phyloP scores from a whole-genome alignment of 2,888 invertebrate genomes.

The Ectemnius lituratus region DNA sequence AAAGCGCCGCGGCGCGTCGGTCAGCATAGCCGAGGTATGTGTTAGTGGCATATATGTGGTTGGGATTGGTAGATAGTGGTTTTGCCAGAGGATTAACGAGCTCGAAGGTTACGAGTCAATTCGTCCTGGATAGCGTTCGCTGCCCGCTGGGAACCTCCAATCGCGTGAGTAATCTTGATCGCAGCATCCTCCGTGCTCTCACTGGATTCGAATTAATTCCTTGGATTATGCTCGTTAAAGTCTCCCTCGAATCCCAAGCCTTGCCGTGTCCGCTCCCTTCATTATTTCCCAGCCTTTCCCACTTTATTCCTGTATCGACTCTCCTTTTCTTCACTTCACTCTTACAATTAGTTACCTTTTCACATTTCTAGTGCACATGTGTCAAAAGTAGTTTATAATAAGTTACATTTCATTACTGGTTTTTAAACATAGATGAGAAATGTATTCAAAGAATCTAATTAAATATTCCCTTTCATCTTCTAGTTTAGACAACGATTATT shows the following conservation, averaged over 20 bases:
- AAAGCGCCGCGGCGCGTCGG: not conserved
- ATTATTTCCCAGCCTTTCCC: no score
- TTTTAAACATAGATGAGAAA: no score
- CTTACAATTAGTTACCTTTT: no score
- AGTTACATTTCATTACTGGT: no score
- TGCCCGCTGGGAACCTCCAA: not conserved
- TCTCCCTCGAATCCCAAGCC: no score
- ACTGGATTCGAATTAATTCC: conserved; percentile 7
- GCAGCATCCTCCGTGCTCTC: conserved; percentile 2
- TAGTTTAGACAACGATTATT: no score
- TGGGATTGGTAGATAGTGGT: conserved; percentile 1
- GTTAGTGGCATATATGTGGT: not conserved
- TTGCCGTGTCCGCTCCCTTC: no score
- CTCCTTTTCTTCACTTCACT: not conserved
- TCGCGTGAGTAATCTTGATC: conserved; percentile 6
- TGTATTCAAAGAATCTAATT: no score
- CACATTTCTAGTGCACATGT: no score
- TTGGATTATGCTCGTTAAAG: conserved; percentile 1
- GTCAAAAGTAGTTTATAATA: no score
- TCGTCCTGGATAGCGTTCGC: not conserved
- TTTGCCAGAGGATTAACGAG: conserved; percentile 5
- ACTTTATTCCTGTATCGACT: no score
- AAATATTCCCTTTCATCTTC: no score
- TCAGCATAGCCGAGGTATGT: not conserved
- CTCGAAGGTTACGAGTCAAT: conserved; percentile 9